phyloP scores from a whole-genome alignment of 2,113 vertebrate species.

The Phaethon lepturus region DNA sequence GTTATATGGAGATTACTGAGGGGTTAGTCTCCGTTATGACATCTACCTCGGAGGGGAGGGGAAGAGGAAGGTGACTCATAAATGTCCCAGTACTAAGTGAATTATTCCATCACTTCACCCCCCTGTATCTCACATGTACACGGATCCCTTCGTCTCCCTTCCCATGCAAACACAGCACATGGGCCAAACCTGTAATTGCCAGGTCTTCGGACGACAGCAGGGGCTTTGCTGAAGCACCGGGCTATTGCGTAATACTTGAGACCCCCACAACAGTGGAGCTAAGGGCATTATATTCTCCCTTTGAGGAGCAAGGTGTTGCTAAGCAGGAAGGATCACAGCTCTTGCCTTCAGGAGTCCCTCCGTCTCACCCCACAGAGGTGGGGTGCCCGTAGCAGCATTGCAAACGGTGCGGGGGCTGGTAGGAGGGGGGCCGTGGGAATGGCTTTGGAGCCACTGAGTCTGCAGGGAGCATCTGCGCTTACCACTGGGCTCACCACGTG shows the following conservation, averaged over 20 bases:
- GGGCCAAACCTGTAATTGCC: neutral
- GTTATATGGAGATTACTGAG: neutral
- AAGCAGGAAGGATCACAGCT: neutral
- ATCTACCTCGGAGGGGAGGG: conserved; percentile 40
- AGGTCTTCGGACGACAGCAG: neutral
- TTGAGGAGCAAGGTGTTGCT: neutral
- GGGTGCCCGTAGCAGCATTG: neutral
- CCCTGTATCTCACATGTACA: neutral
- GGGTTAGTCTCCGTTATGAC: conserved; percentile 44
- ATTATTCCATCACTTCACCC: conserved; percentile 64
- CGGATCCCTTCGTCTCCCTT: neutral
- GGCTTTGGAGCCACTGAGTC: neutral
- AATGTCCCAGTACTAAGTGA: conserved; percentile 43
- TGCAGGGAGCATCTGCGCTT: neutral
- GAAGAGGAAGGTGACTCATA: conserved; percentile 65
- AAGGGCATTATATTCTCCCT: neutral
- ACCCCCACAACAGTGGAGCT: accelerated
- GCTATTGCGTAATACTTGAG: neutral
- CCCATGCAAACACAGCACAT: neutral
- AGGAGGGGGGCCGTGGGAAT: neutral
- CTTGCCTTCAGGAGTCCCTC: neutral
- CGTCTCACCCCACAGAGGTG: neutral
- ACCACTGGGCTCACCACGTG: accelerated
- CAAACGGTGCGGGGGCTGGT: accelerated
- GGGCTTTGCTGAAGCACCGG: neutral